phyloP scores from a whole-genome alignment of 2,797 vertebrate species.

The Steatocranus sp. region DNA sequence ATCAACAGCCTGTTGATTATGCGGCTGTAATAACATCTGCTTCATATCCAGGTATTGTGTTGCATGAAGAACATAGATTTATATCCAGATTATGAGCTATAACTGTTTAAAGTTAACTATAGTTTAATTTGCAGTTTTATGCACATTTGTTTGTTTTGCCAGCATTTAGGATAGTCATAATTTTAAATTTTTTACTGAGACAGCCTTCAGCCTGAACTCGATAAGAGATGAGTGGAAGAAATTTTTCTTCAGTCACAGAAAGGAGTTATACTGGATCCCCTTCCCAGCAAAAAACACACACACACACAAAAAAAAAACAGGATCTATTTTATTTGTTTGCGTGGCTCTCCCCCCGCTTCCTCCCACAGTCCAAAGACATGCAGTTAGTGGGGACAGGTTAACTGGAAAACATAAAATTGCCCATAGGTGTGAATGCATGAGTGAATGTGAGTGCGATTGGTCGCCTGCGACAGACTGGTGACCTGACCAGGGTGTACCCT shows the following conservation, averaged over 20 bases:
- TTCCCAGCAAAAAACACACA: neutral
- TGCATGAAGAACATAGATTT: neutral
- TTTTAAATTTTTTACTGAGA: accelerated
- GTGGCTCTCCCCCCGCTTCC: accelerated
- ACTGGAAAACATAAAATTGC: neutral
- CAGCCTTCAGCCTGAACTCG: accelerated
- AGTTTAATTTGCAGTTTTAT: neutral
- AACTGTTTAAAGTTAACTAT: neutral
- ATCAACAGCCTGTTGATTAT: neutral
- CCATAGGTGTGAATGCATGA: accelerated
- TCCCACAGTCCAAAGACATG: neutral
- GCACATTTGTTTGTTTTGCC: neutral
- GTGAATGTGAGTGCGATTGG: accelerated
- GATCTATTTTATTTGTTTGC: neutral
- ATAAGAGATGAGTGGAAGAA: neutral
- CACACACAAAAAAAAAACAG: neutral
- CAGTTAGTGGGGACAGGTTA: neutral
- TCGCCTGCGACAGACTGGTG: neutral
- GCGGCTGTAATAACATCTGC: accelerated
- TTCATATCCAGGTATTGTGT: neutral
- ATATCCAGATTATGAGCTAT: neutral
- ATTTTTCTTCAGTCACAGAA: neutral
- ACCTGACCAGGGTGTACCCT: neutral
- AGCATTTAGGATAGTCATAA: neutral
- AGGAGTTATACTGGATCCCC: neutral